These are phyloP conservation scores for Pelagia noctiluca DNA, from an alignment of 30 jellyfish, hydroid and myxozoan species.

Conservation along the genomic window DNA sequence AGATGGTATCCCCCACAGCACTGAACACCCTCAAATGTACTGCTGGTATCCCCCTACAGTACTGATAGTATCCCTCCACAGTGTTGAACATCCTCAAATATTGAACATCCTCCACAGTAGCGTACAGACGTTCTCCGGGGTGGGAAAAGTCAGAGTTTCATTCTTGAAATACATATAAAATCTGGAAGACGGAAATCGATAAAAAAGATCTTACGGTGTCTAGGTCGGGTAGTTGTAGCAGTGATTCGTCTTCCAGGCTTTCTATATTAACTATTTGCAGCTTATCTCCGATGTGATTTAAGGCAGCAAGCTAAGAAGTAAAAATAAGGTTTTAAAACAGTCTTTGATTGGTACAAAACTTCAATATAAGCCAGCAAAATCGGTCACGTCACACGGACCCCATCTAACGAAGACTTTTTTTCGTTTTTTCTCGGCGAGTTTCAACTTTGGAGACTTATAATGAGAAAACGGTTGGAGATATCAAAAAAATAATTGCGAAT, in stretches of 20 bases:
- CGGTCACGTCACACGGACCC: background rate
- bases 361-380: background rate
- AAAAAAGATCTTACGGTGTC: background rate
- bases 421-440: background rate
- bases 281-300: conserved; percentile 24
- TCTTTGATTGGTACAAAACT: background rate
- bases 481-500: background rate
- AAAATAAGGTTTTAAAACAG: background rate
- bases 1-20: no score
- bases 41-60: no score
- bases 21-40: no score
- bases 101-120: background rate
- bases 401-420: background rate
- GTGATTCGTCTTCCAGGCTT: background rate
- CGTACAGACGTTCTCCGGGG: background rate
- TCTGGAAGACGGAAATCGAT: background rate
- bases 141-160: no score
- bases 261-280: background rate
- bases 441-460: background rate
- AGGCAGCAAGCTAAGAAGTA: conserved; percentile 19
- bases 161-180: no score
- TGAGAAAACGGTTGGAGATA: no score
- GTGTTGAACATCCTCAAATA: background rate
- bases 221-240: background rate
- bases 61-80: no score